These are phyloP conservation scores for Epsilonema sp. DNA, from an alignment of 2,888 invertebrate genomes.

Conservation along the genomic window DNA sequence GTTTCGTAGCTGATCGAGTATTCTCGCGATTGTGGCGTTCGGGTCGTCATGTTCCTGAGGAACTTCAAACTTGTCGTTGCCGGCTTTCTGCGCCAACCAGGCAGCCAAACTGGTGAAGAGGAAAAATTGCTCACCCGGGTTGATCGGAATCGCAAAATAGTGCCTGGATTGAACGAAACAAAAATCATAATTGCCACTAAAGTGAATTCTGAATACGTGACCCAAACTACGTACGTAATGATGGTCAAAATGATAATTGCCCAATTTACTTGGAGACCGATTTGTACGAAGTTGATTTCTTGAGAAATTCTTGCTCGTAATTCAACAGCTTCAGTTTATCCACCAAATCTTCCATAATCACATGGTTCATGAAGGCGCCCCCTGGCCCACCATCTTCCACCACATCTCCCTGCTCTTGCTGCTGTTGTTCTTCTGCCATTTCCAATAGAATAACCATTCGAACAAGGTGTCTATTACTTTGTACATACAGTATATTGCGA, in stretches of 20 bases:
- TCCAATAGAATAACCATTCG: no score
- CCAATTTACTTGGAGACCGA: conserved; percentile 48
- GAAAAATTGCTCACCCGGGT: conserved; percentile 90
- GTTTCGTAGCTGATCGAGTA: conserved; percentile 55
- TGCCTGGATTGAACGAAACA: conserved; percentile 39
- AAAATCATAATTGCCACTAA: not conserved
- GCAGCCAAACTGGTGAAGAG: conserved; percentile 73
- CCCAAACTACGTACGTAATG: no score
- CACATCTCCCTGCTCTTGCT: no score
- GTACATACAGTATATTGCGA: no score
- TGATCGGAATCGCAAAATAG: conserved; percentile 63
- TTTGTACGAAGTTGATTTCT: conserved; percentile 39
- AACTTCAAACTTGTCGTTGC: conserved; percentile 52
- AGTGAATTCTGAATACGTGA: no score
- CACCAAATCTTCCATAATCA: conserved; percentile 54
- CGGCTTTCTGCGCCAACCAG: conserved; percentile 71
- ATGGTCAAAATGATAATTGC: no score
- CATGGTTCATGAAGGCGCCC: conserved; percentile 31
- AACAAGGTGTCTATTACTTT: no score
- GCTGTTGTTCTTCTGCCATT: no score
- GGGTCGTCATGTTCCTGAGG: conserved; percentile 96
- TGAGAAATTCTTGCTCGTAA: conserved; percentile 67
- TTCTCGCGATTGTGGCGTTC: conserved; percentile 65
- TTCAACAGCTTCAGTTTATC: conserved; percentile 77
- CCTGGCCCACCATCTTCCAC: no score